Conservation (phyloP, 2,888 invertebrate species). For the Euspilapteryx auroguttella region DNA sequence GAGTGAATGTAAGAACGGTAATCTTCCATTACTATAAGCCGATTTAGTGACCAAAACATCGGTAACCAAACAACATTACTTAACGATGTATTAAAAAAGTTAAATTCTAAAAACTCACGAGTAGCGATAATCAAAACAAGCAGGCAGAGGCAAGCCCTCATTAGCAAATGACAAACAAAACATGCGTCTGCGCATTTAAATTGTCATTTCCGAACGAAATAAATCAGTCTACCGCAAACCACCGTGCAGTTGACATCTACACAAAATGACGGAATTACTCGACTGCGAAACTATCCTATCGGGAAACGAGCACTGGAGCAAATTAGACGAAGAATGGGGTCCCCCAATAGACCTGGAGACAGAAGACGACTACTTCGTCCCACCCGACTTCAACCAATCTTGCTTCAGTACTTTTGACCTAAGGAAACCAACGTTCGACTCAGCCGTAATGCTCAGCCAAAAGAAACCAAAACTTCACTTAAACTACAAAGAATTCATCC, state of each 20-base stretch:
- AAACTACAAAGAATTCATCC: conserved; percentile 32
- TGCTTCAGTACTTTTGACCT: conserved; percentile 32
- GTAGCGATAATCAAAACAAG: too few species aligned
- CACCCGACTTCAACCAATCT: conserved; percentile 5
- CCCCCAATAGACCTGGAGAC: conserved; percentile 37
- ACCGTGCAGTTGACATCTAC: background rate
- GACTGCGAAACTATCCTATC: conserved; percentile 9
- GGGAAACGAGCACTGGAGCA: conserved; percentile 37
- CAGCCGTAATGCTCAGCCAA: conserved; percentile 33
- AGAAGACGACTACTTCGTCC: conserved; percentile 19
- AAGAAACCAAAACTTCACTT: conserved; percentile 23
- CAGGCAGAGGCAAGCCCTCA: too few species aligned
- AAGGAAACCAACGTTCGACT: conserved; percentile 34
- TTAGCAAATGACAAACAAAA: too few species aligned
- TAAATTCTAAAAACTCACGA: too few species aligned
- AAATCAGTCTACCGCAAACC: background rate
- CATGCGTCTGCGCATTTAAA: too few species aligned
- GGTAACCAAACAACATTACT: too few species aligned
- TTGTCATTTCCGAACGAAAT: too few species aligned
- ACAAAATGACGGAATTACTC: background rate
- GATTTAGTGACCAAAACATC: too few species aligned
- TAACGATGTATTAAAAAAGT: too few species aligned
- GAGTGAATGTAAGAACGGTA: too few species aligned
- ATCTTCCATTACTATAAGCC: too few species aligned
- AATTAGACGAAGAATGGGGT: conserved; percentile 38